Percentiles rank a stretch among this genome's conserved stretches.
phyloP scores from a whole-genome alignment of 2,888 invertebrate genomes.

The Lasioglossum lativentre region DNA sequence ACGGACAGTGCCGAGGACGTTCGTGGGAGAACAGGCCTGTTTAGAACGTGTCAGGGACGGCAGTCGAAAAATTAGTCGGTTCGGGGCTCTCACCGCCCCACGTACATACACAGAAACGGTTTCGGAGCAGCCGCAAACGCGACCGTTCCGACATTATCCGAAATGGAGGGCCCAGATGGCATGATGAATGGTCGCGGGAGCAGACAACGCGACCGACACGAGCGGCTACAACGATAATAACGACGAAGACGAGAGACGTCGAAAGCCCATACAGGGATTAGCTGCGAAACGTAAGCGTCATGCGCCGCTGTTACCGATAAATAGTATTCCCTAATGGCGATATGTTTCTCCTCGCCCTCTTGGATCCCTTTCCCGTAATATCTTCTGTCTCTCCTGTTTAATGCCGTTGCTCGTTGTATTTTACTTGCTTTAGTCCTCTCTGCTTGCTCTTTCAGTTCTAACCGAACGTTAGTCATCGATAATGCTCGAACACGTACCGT shows the following conservation, averaged over 20 bases:
- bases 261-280: constrained; percentile 40
- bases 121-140: constrained; percentile 13
- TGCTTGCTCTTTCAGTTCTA: neutral
- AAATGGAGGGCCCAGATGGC: constrained; percentile 47
- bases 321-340: constrained; percentile 49
- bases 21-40: constrained; percentile 14
- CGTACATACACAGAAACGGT: constrained; percentile 2
- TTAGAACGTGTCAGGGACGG: neutral
- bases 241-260: constrained; percentile 52
- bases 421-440: neutral
- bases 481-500: neutral
- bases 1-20: neutral
- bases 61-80: constrained; percentile 20
- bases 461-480: neutral
- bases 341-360: neutral
- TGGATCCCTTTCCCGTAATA: neutral
- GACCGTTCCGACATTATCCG: constrained; percentile 38
- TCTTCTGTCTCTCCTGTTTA: neutral
- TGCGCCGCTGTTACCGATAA: constrained; percentile 51
- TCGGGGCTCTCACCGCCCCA: neutral
- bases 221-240: constrained; percentile 29
- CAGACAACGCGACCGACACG: constrained; percentile 19
- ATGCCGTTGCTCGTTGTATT: neutral
- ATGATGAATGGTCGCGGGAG: constrained; percentile 55
- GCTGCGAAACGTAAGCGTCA: constrained; percentile 41